These are phyloP conservation scores for Apodemus sylvaticus DNA, from an alignment of 2,113 vertebrate genomes.

Conservation along the genomic window DNA sequence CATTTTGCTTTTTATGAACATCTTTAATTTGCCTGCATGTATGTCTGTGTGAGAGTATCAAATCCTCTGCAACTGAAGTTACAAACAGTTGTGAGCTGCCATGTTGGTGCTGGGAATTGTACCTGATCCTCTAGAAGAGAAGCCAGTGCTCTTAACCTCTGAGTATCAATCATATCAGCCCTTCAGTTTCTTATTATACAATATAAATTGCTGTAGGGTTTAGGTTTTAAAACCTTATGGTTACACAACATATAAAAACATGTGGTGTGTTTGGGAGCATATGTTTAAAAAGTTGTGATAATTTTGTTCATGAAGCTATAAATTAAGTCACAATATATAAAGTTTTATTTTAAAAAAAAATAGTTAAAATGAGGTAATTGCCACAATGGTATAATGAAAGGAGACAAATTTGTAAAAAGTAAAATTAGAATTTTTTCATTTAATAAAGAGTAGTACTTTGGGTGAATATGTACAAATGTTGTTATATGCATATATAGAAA, in stretches of 20 bases:
- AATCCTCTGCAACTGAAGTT: too few species aligned
- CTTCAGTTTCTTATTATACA: background rate
- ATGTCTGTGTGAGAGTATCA: too few species aligned
- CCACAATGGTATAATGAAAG: slow-evolving; percentile 19
- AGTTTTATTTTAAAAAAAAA: slow-evolving; percentile 22
- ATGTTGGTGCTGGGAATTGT: too few species aligned
- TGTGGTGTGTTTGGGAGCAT: background rate
- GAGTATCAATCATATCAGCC: too few species aligned
- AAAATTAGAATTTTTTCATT: background rate
- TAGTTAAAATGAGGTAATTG: slow-evolving; percentile 17
- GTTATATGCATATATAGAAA: background rate
- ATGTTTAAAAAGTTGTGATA: background rate
- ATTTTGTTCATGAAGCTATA: background rate
- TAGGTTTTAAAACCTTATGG: slow-evolving; percentile 1
- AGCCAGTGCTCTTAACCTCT: too few species aligned
- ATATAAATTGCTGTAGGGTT: background rate
- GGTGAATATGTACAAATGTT: background rate
- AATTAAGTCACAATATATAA: background rate
- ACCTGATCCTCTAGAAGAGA: too few species aligned
- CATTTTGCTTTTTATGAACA: too few species aligned
- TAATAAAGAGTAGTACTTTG: background rate
- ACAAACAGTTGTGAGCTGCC: too few species aligned
- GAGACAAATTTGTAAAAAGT: background rate
- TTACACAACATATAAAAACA: background rate
- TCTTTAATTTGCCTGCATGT: too few species aligned